phyloP scores from a whole-genome alignment of 2,888 invertebrate genomes.

The Eupithecia inturbata region DNA sequence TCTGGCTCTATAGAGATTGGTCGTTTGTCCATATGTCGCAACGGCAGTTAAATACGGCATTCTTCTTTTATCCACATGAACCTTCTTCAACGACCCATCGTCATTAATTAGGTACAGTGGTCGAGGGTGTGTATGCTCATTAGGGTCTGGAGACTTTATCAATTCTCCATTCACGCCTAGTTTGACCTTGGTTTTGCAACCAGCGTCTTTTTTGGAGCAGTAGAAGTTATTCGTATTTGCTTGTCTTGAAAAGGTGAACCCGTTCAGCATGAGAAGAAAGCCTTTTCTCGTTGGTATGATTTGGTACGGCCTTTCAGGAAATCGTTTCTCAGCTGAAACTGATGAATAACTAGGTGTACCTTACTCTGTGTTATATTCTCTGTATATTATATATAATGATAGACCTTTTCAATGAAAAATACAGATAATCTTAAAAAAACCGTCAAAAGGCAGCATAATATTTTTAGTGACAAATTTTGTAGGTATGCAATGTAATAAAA shows the following conservation, averaged over 20 bases:
- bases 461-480: no score
- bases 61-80: conserved; percentile 17
- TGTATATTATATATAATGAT: neutral
- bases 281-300: conserved; percentile 26
- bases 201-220: conserved; percentile 42
- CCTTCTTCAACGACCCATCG: conserved; percentile 21
- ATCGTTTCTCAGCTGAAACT: neutral
- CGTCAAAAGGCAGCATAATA: no score
- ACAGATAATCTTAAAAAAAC: no score
- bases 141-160: neutral
- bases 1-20: neutral
- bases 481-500: no score
- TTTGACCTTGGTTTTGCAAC: conserved; percentile 44
- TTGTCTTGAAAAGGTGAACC: conserved; percentile 41
- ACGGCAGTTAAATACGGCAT: conserved; percentile 8
- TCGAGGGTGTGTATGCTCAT: conserved; percentile 23
- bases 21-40: conserved; percentile 12
- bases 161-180: conserved; percentile 20
- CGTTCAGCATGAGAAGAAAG: conserved; percentile 41
- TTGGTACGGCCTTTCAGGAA: conserved; percentile 2
- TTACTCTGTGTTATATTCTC: neutral
- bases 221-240: conserved; percentile 33
- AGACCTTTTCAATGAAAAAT: no score
- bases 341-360: neutral
- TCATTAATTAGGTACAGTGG: conserved; percentile 23